These are phyloP conservation scores for Microctenopoma steveboyesi DNA, from an alignment of 2,797 vertebrate genomes.

Conservation along the genomic window DNA sequence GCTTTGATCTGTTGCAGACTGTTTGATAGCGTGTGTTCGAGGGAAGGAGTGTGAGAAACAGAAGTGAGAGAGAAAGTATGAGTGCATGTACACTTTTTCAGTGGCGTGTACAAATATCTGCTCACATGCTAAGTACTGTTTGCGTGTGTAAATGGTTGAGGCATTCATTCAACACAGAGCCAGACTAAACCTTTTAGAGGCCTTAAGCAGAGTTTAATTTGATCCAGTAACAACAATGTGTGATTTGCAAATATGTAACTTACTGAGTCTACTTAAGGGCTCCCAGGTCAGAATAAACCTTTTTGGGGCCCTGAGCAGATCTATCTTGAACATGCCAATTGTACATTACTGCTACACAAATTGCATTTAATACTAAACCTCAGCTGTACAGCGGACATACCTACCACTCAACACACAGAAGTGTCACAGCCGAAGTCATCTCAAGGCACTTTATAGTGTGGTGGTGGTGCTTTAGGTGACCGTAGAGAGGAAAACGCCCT, in stretches of 20 bases:
- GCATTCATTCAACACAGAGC: neutral
- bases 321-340: neutral
- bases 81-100: constrained; percentile 39
- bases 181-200: neutral
- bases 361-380: neutral
- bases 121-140: constrained; percentile 18
- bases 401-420: accelerated
- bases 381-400: neutral
- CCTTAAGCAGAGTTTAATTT: neutral
- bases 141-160: constrained; percentile 24
- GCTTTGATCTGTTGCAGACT: constrained; percentile 80
- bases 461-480: too few relatives aligned
- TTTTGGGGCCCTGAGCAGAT: neutral
- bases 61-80: constrained; percentile 24
- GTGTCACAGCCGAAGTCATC: too few relatives aligned
- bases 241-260: neutral
- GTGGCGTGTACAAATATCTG: constrained; percentile 43
- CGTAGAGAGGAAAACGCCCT: too few relatives aligned
- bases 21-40: constrained; percentile 67
- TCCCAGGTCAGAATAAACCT: neutral
- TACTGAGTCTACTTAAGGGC: too few relatives aligned
- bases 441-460: too few relatives aligned
- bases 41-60: constrained; percentile 48
- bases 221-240: neutral
- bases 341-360: constrained; percentile 2